Evolutionary conservation across 1,140 invertebrate species (phyloP).

Genomic region (Tenebrio molitor): DNA sequence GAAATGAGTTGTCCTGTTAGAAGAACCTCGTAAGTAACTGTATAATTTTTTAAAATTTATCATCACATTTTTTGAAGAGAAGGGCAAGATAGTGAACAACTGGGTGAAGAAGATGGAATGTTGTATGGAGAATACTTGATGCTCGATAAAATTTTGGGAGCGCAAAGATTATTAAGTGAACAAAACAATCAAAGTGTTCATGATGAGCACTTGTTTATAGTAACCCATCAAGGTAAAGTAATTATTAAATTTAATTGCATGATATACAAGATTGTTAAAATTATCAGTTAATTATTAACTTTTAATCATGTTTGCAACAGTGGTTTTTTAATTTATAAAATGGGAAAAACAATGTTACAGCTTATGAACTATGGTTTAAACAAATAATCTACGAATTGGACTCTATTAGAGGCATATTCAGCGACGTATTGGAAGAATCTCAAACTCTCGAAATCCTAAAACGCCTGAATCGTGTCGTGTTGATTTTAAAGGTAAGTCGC

Average conservation of each 20-base stretch:
- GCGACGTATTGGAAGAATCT: conserved; percentile 87
- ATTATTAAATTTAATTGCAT: too few relatives aligned
- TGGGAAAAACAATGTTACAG: too few relatives aligned
- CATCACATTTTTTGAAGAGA: conserved; percentile 20
- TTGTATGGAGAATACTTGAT: conserved; percentile 90
- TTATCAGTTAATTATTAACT: too few relatives aligned
- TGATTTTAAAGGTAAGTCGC: conserved; percentile 94
- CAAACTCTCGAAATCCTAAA: conserved; percentile 95
- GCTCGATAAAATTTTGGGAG: conserved; percentile 89
- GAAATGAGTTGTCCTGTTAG: conserved; percentile 53
- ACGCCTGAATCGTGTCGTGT: conserved; percentile 89
- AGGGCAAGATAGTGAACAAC: conserved; percentile 69
- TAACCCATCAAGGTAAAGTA: conserved; percentile 94
- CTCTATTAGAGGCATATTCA: conserved; percentile 88
- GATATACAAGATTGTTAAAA: too few relatives aligned
- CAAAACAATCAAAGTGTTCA: conserved; percentile 83
- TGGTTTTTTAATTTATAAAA: too few relatives aligned
- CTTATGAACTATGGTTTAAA: conserved; percentile 99
- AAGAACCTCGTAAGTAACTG: conserved; percentile 45
- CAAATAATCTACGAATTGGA: conserved; percentile 98
- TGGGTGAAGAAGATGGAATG: conserved; percentile 78
- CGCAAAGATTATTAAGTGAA: conserved; percentile 87
- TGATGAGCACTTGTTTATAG: conserved; percentile 98
- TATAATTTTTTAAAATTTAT: conserved; percentile 24
- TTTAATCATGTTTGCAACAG: too few relatives aligned